Evolutionary conservation across 2,888 invertebrate species (phyloP).

Genomic region (Serrognathus titanus): DNA sequence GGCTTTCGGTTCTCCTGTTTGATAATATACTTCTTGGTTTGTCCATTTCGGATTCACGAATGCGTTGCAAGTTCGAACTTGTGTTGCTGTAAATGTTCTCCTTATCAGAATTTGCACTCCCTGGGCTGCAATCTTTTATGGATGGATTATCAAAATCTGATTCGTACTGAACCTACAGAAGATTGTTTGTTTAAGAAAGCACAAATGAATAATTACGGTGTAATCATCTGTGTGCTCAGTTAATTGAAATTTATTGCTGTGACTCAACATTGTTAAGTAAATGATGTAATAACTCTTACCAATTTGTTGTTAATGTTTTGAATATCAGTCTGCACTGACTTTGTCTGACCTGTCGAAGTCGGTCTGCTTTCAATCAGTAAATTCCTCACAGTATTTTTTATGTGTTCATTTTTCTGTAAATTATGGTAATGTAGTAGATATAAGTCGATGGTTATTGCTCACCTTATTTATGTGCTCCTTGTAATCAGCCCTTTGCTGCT

Average conservation of each 20-base stretch:
- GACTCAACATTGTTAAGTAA: too few relatives aligned
- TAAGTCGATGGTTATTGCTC: not conserved
- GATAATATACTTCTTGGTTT: conserved; percentile 47
- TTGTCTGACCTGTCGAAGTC: conserved; percentile 25
- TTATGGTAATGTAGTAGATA: too few relatives aligned
- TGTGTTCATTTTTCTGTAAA: conserved; percentile 37
- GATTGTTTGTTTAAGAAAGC: too few relatives aligned
- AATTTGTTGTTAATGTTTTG: conserved; percentile 44
- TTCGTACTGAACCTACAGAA: conserved; percentile 38
- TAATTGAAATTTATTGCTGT: too few relatives aligned
- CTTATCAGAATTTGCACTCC: conserved; percentile 28
- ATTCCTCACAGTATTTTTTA: conserved; percentile 30
- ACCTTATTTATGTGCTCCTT: conserved; percentile 58
- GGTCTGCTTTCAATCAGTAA: conserved; percentile 25
- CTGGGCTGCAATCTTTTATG: conserved; percentile 31
- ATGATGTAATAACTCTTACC: conserved; percentile 35
- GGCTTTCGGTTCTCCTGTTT: conserved; percentile 43
- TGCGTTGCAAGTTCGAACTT: conserved; percentile 37
- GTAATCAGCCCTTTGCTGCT: conserved; percentile 55
- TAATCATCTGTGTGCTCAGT: too few relatives aligned
- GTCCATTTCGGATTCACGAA: conserved; percentile 39
- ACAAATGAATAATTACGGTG: too few relatives aligned
- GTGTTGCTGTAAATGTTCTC: conserved; percentile 35
- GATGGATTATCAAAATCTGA: conserved; percentile 31
- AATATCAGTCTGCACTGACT: conserved; percentile 47